phyloP scores from a whole-genome alignment of 2,113 vertebrate genomes.

The Todiramphus chloris region DNA sequence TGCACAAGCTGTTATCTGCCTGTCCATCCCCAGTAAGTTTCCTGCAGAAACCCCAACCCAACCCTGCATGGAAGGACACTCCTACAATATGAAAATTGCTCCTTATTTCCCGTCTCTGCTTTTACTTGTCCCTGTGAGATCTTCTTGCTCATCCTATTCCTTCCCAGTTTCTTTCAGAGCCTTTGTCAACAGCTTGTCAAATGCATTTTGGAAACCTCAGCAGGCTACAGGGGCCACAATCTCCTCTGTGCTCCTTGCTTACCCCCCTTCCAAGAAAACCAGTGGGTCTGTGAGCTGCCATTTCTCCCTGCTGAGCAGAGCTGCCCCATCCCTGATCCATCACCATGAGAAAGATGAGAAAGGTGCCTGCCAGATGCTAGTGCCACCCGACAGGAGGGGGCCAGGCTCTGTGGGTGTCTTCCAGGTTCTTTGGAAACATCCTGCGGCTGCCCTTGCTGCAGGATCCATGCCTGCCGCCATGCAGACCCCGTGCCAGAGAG shows the following conservation, averaged over 20 bases:
- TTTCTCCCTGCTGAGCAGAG: not conserved
- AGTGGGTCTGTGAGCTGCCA: not conserved
- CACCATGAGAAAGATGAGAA: not conserved
- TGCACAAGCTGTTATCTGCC: not conserved
- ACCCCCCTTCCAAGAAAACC: not conserved
- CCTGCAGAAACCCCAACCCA: not conserved
- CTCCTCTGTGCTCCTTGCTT: not conserved
- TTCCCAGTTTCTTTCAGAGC: not conserved
- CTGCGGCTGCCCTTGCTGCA: not conserved
- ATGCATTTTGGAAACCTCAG: not conserved
- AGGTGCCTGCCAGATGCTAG: not conserved
- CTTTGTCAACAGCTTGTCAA: not conserved
- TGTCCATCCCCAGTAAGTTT: not conserved
- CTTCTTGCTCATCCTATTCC: not conserved
- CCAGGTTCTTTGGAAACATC: not conserved
- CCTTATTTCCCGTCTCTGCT: not conserved
- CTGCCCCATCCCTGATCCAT: not conserved
- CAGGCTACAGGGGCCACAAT: not conserved
- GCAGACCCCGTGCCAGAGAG: rapidly evolving
- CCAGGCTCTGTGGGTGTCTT: not conserved
- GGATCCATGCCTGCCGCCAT: not conserved
- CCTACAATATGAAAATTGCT: not conserved
- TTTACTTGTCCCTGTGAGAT: not conserved
- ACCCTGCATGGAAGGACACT: not conserved
- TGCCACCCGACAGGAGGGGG: not conserved